Conservation (phyloP, 2,113 vertebrate species). For the Galbula dea region DNA sequence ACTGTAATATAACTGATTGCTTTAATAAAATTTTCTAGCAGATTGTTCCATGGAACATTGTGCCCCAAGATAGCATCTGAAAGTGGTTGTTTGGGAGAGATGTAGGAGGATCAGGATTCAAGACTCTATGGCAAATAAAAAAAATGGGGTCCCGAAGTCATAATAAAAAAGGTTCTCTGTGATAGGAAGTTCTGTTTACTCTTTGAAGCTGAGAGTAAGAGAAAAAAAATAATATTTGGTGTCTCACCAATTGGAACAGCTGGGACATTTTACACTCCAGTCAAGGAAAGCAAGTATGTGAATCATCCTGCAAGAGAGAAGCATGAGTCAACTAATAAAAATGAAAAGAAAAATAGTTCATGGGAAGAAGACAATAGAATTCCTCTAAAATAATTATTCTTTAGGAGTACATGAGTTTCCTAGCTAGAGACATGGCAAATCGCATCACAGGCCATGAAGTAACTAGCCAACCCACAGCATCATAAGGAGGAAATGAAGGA, state of each 20-base stretch:
- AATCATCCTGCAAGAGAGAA: neutral
- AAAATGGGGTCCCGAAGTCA: neutral
- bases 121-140: neutral
- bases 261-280: neutral
- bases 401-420: neutral
- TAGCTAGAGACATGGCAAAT: neutral
- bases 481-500: neutral
- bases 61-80: neutral
- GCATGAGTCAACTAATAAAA: neutral
- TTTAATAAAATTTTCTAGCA: slow-evolving; percentile 31
- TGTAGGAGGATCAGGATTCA: neutral
- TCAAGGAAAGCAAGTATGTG: neutral
- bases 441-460: neutral
- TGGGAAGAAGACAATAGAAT: neutral
- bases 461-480: neutral
- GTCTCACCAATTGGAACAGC: neutral
- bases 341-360: neutral
- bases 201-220: neutral
- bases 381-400: neutral
- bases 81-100: neutral
- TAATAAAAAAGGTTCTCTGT: neutral
- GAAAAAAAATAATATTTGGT: neutral
- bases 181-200: neutral
- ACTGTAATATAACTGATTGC: neutral
- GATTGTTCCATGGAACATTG: neutral